These are phyloP conservation scores for Equus przewalskii DNA, from an alignment of 2,113 vertebrate genomes.

Conservation along the genomic window DNA sequence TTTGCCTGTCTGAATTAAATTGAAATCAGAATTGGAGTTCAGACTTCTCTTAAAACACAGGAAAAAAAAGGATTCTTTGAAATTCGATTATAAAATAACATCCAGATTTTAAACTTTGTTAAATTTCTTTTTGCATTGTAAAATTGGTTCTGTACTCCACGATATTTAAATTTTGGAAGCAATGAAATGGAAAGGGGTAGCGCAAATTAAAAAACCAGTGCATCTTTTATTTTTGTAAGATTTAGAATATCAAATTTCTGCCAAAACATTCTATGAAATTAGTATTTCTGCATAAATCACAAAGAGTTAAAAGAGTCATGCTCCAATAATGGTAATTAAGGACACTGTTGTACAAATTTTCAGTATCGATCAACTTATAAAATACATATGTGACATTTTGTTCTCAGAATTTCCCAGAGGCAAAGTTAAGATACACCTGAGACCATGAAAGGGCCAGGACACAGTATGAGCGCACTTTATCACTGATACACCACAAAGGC, in stretches of 20 bases:
- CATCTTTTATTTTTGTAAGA: background rate
- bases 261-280: background rate
- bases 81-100: constrained; percentile 6
- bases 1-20: background rate
- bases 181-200: background rate
- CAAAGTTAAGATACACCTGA: background rate
- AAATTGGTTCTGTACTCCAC: background rate
- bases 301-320: background rate
- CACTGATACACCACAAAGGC: background rate
- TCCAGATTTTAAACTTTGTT: background rate
- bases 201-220: background rate
- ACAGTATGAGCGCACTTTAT: background rate
- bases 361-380: background rate
- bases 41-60: background rate
- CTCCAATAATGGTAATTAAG: background rate
- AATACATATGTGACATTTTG: background rate
- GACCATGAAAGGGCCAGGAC: background rate
- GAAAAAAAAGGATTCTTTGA: background rate
- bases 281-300: background rate
- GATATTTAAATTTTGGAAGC: background rate
- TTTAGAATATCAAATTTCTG: constrained; percentile 29
- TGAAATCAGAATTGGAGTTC: constrained; percentile 2
- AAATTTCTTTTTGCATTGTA: background rate
- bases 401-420: background rate
- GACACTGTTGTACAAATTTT: background rate